Evolutionary conservation across 2,113 vertebrate genomes (phyloP).

Genomic region (Apistogramma diplotaenia): DNA sequence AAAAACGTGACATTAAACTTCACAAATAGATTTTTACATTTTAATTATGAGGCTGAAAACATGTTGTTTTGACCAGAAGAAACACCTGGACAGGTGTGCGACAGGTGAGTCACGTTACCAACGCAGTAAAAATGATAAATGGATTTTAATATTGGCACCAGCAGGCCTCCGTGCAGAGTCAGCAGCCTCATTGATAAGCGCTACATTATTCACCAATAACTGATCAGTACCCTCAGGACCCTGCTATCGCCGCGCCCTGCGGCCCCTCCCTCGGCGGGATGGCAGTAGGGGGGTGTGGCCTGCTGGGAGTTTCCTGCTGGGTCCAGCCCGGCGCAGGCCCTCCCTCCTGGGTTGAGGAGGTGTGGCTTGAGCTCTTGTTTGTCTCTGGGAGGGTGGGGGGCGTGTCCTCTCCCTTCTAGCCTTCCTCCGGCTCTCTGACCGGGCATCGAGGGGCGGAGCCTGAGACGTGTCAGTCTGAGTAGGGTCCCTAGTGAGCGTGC

Average conservation of each 20-base stretch:
- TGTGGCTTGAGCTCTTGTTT: not conserved
- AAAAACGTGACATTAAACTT: too few relatives aligned
- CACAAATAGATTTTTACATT: not conserved
- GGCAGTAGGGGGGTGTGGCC: not conserved
- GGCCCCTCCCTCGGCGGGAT: not conserved
- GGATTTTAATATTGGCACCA: not conserved
- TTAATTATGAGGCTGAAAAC: not conserved
- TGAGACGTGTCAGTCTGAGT: constrained; percentile 1
- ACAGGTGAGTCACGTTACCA: not conserved
- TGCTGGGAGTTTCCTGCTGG: constrained; percentile 23
- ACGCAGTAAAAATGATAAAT: not conserved
- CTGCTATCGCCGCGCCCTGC: constrained; percentile 27
- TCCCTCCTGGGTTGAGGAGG: constrained; percentile 34
- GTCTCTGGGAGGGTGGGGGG: not conserved
- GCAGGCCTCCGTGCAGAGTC: not conserved
- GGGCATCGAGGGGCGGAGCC: not conserved
- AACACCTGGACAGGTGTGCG: not conserved
- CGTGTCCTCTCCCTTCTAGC: not conserved
- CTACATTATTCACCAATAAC: not conserved
- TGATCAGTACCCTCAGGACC: too few relatives aligned
- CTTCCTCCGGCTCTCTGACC: not conserved
- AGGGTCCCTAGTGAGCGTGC: constrained; percentile 44
- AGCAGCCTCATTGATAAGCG: not conserved
- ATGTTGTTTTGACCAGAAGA: not conserved
- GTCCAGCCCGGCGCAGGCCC: constrained; percentile 19